phyloP scores from a whole-genome alignment of 2,888 invertebrate species.

The Exocentrus adspersus region DNA sequence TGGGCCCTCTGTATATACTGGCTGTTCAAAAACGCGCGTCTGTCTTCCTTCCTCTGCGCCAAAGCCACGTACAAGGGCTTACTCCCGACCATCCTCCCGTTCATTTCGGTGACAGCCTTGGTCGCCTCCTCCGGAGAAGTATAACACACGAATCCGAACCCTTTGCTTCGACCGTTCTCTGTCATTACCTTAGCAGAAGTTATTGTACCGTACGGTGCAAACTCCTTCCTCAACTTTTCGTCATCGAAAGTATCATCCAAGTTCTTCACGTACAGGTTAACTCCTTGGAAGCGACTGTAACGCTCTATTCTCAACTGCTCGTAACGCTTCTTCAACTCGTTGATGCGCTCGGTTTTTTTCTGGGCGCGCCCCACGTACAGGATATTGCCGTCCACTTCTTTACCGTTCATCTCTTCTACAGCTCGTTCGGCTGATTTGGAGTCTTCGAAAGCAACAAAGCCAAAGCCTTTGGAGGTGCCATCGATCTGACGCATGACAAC shows the following conservation, averaged over 20 bases:
- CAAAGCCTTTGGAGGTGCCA: conserved; percentile 95
- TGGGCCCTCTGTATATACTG: conserved; percentile 80
- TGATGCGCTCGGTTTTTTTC: conserved; percentile 97
- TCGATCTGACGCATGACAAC: conserved; percentile 92
- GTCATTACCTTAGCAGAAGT: conserved; percentile 76
- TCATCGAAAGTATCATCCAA: conserved; percentile 77
- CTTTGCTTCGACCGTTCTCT: conserved; percentile 65
- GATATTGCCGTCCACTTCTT: conserved; percentile 77
- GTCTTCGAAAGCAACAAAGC: conserved; percentile 97
- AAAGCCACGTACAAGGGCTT: conserved; percentile 79
- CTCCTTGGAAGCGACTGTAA: conserved; percentile 75
- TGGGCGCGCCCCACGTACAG: conserved; percentile 98
- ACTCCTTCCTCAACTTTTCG: conserved; percentile 72
- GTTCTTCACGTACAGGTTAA: conserved; percentile 80
- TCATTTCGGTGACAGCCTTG: conserved; percentile 78
- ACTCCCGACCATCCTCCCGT: conserved; percentile 73
- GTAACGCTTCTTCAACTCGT: conserved; percentile 94
- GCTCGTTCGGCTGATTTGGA: conserved; percentile 95
- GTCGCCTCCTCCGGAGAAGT: conserved; percentile 76
- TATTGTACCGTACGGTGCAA: conserved; percentile 73
- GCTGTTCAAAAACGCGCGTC: conserved; percentile 73
- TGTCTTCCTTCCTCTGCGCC: conserved; percentile 78
- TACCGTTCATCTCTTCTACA: conserved; percentile 89
- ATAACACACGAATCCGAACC: conserved; percentile 78
- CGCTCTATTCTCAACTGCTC: conserved; percentile 94